phyloP scores from a whole-genome alignment of 2,113 vertebrate species.

The Setophaga kirtlandii region DNA sequence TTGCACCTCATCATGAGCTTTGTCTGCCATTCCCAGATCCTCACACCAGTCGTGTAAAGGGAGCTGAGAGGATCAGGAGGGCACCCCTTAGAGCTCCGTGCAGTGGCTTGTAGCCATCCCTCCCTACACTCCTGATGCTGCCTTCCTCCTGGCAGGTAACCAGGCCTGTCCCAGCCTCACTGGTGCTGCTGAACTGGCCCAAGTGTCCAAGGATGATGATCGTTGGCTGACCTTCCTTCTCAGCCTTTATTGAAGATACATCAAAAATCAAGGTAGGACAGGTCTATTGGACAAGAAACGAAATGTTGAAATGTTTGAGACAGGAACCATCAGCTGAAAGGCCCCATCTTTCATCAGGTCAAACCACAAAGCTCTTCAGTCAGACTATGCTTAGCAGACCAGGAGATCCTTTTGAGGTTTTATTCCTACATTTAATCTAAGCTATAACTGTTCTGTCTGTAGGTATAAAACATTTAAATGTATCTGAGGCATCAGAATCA shows the following conservation, averaged over 20 bases:
- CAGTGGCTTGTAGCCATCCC: not conserved
- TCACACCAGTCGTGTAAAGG: not conserved
- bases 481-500: not conserved
- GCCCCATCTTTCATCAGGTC: not conserved
- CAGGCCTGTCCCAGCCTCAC: not conserved
- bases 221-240: not conserved
- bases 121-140: not conserved
- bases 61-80: not conserved
- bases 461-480: not conserved
- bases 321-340: not conserved
- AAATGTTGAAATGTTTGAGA: not conserved
- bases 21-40: not conserved
- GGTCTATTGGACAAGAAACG: not conserved
- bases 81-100: not conserved
- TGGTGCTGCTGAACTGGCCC: not conserved
- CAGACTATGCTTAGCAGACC: not conserved
- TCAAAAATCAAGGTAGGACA: not conserved
- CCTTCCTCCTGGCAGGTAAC: not conserved
- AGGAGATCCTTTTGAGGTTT: not conserved
- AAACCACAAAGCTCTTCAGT: not conserved
- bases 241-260: not conserved
- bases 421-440: not conserved
- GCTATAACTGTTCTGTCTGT: not conserved
- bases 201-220: not conserved
- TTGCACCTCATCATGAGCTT: not conserved